Base-by-base conservation (phyloP, 2,797 vertebrate genomes). In the Catamblyrhynchus diadema region DNA sequence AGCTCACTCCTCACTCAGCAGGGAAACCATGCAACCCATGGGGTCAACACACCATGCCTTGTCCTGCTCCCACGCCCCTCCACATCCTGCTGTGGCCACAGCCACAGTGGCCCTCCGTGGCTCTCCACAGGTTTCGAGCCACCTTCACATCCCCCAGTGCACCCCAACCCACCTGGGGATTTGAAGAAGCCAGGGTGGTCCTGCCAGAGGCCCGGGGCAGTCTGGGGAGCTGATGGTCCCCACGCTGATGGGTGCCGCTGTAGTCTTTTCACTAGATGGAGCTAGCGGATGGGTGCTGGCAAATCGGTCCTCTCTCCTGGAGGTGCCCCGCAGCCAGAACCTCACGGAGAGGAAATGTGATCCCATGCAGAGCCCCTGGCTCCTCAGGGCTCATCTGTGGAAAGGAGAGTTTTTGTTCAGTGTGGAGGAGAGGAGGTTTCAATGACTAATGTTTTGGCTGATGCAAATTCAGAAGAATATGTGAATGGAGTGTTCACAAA, bases 191-290 rank as follows among this genome's bases (percentile, higher is more conserved):
- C 47, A 25, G 13, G 10, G 3, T 18, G n/a, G 41, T 64, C 27
- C 69, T 71, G 18, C 28, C 62, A 41, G 47, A 8, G 54, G 3
- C 10, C 33, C 15, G 0, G 3, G 24, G 13, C 14, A 41, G 27
- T 9, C 25, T 48, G 64, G n/a, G 32, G 45, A 62, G 12, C 53
- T 35, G 33, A n/a, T n/a, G n/a, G 0, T 41, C 35, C 66, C 78
- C 71, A 33, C 1, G 51, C 25, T 64, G 86, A 25, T 3, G 10
- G 70, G 66, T 10, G 39, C 14, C 8, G 0, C 0, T 1, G 69
- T 35, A 74, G 39, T 28, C 86, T 81, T 90, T 80, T 93, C 95
- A 95, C 94, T 95, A 95, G 94, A 82, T 97, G 95, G 94, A 95
- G 93, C 94, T 90, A 95, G 93, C 0, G 6, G 73, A 82, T 95